A percentile compares a stretch with the other conserved stretches of the same genome.
Evolutionary conservation across 2,113 vertebrate genomes (phyloP).

Genomic region (Sinocyclocheilus grahami): DNA sequence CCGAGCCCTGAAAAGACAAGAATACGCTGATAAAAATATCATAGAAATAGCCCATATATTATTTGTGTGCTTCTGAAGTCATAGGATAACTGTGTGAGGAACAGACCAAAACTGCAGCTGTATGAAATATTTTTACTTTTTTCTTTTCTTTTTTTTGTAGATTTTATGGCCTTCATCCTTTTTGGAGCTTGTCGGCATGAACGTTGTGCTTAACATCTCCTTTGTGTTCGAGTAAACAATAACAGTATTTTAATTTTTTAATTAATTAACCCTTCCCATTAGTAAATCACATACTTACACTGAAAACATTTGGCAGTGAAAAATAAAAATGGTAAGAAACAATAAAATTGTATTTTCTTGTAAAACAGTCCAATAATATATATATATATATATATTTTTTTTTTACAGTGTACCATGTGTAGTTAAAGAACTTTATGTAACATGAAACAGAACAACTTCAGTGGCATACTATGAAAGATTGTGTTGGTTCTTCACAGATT

Average conservation of each 20-base stretch:
- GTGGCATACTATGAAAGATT: background rate
- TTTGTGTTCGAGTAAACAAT: too few relatives aligned
- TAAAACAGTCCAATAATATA: background rate
- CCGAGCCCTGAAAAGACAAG: background rate
- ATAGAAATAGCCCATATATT: background rate
- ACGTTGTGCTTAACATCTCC: too few relatives aligned
- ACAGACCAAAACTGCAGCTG: background rate
- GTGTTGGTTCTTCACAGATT: slow-evolving; percentile 74
- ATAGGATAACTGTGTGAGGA: too few relatives aligned
- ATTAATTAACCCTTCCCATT: background rate
- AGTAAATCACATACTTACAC: background rate
- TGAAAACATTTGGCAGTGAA: too few relatives aligned
- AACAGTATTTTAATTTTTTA: too few relatives aligned
- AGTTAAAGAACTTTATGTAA: background rate
- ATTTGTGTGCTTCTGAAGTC: too few relatives aligned
- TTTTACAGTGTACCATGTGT: background rate
- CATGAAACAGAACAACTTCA: background rate
- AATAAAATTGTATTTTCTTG: too few relatives aligned
- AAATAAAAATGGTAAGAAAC: too few relatives aligned
- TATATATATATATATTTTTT: too few relatives aligned
- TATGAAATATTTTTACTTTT: background rate
- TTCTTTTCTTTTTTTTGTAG: too few relatives aligned
- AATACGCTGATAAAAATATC: background rate
- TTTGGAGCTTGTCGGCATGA: too few relatives aligned
- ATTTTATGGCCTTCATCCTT: too few relatives aligned